Evolutionary conservation across 35 echinoderm and acorn worm genomes (phyloP), one percentile per base, ranked within the genome.

Genomic region (Acanthaster planci): DNA sequence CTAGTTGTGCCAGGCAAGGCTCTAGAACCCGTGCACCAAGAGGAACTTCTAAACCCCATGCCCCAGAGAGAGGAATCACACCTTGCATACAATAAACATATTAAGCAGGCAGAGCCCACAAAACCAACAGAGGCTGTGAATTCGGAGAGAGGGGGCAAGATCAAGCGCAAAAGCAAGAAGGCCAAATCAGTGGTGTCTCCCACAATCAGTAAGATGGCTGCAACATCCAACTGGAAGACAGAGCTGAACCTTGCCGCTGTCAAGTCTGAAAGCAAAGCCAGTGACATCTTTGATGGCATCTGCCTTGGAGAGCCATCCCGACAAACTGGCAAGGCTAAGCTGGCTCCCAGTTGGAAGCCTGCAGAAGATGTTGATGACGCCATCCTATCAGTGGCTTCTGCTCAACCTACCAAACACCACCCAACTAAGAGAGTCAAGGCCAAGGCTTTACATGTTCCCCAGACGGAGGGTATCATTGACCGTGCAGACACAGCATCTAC

Each of bases 141-240:
- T 6, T 6, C 42, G 4, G 23, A 12, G 3, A 72, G 34, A 72
- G 29, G 7, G 34, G 9, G 64, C 26, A 72, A 72, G 34, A 7
- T 72, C 64, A 26, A 72, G 34, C 64, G 64, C 9, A 72, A 72
- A 26, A 31, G 26, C 34, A 72, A 72, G 64, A 72, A 72, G 23
- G 64, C 64, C 26, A 72, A 23, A 34, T 72, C 64, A 31, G 64
- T 72, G 2, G 64, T 26, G 23, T 31, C 64, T 72, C 64, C 64
- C 14, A 6, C 21, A 5, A 9, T 72, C 14, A 26, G 30, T 8
- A 26, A 23, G 34, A 34, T 34, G 34, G 23, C 64, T 6, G 26
- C 14, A 34, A 26, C n/a, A n/a, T n/a, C 19, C 30, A 10, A 5
- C 34, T 2, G 18, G 23, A 72, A 34, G 34, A 26, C 64, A 29